Evolutionary conservation across 2,888 invertebrate species (phyloP), one percentile per base, ranked within the genome.

Genomic region (Drosophila flavopinicola): DNA sequence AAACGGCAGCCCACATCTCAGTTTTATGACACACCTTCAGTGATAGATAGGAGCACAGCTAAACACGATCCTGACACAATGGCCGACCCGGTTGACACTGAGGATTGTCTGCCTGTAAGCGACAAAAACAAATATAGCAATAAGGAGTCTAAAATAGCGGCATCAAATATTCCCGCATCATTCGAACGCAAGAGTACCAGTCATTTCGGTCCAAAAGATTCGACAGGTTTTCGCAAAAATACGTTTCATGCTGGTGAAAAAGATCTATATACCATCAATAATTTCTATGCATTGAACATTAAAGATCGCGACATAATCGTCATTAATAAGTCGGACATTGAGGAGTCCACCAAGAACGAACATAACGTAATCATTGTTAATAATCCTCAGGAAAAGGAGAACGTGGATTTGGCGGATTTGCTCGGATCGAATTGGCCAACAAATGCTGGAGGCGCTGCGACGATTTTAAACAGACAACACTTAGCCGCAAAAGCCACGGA

Each of bases 391-490:
- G 66, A 72, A 11, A 72, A 84, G 25, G 78, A 89, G 51, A 87
- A 89, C 38, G 82, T 90, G 2, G 90, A 91, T 48, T 82, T 91
- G 56, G 82, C 76, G 2, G 90, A 90, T 33, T 59, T 91, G 33
- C 73, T 91, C 17, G 91, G 90, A 7, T 58, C 71, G 5, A 87
- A 89, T 72, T 91, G 91, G 91, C 91, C 91, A 27, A 75, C 66
- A 15, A 84, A 73, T 39, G 91, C 90, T 5, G 91, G 91, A 11
- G 89, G 86, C 25, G 85, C 88, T 20, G 91, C 88, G n/a, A 59
- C 71, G 42, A 88, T 90, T 20, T 72, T 91, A 29, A 90, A 91
- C 45, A 79, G 79, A 52, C 7, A 29, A 5, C 64, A 68, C 42
- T 20, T 48, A n/a, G 20, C n/a, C 1, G 7, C 37, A 6, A 76